Percentiles rank a stretch among this genome's conserved stretches.
Conservation (phyloP, 1,140 invertebrate genomes). For the Chionoecetes opilio region DNA sequence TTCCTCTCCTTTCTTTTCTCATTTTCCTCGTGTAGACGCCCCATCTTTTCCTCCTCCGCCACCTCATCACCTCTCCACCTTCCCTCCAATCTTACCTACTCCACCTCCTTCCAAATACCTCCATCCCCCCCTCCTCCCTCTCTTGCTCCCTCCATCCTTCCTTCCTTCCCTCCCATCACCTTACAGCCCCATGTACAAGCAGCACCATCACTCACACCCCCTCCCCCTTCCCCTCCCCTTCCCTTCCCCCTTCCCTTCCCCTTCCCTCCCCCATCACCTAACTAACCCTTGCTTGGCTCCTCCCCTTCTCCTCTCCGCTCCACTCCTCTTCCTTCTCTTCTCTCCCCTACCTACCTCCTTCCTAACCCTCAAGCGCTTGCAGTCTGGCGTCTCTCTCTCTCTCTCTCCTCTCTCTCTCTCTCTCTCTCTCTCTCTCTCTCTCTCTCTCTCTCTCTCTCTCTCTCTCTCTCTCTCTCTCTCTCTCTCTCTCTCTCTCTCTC, state of each 20-base stretch:
- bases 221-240: not conserved
- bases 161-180: conserved; percentile 33
- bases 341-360: not conserved
- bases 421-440: conserved; percentile 19
- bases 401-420: no score
- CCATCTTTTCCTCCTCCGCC: conserved; percentile 11
- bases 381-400: conserved; percentile 20
- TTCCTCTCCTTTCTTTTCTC: not conserved
- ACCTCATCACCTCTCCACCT: conserved; percentile 34
- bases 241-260: not conserved
- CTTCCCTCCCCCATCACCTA: not conserved
- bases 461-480: conserved; percentile 27
- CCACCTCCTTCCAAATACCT: not conserved
- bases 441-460: conserved; percentile 27
- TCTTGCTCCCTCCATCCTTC: not conserved
- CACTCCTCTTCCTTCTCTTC: not conserved
- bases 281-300: not conserved
- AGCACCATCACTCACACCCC: conserved; percentile 19
- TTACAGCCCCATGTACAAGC: conserved; percentile 15
- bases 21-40: not conserved
- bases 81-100: conserved; percentile 41
- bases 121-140: not conserved
- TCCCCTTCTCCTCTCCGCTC: not conserved
- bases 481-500: not conserved
- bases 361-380: conserved; percentile 22